Conservation (phyloP, 2,113 vertebrate genomes). For the Albula goreensis region DNA sequence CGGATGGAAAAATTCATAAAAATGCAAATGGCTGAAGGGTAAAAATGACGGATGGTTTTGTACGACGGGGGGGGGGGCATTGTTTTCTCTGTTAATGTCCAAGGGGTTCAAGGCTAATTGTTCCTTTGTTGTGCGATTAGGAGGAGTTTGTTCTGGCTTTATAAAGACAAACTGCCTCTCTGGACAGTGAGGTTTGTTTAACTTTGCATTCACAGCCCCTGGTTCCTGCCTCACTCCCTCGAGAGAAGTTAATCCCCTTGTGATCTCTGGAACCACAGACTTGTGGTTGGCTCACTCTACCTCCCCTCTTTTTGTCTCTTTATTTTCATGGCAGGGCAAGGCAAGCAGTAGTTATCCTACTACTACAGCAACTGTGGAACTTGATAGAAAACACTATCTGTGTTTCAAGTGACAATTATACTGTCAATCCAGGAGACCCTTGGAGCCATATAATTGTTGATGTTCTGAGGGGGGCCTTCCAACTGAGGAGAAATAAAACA, state of each 20-base stretch:
- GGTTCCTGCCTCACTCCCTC: neutral
- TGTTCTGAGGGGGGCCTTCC: neutral
- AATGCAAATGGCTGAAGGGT: neutral
- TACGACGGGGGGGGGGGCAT: neutral
- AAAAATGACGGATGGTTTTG: neutral
- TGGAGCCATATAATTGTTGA: neutral
- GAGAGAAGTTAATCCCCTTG: neutral
- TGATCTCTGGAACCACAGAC: neutral
- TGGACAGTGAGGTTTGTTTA: neutral
- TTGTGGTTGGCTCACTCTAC: neutral
- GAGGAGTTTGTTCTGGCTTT: neutral
- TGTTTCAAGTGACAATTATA: too few relatives aligned
- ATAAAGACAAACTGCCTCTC: neutral
- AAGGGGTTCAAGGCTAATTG: neutral
- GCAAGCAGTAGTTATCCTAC: too few relatives aligned
- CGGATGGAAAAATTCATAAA: neutral
- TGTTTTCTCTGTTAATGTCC: neutral
- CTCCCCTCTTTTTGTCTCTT: neutral
- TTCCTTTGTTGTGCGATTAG: slow-evolving; percentile 9
- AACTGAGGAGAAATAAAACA: neutral
- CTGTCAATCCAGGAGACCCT: too few relatives aligned
- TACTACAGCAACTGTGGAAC: too few relatives aligned
- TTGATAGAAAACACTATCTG: too few relatives aligned
- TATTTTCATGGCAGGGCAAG: neutral
- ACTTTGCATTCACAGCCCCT: neutral